Evolutionary conservation across 2,888 invertebrate genomes (phyloP).

Genomic region (Pammene fasciana): DNA sequence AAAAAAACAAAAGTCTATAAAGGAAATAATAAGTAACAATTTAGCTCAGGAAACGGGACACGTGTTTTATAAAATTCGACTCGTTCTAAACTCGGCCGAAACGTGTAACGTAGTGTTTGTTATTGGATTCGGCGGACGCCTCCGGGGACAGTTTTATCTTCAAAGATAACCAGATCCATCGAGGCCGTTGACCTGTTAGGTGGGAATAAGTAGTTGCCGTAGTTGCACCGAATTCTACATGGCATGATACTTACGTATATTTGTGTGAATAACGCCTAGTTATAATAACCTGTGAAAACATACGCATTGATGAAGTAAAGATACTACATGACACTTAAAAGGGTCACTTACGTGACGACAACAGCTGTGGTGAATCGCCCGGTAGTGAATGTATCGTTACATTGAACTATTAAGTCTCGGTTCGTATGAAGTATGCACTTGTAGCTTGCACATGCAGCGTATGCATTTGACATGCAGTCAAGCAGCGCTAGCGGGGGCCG

Average conservation of each 20-base stretch:
- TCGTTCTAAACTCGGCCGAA: constrained; percentile 60
- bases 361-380: background rate
- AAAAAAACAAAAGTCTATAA: constrained; percentile 17
- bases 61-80: constrained; percentile 57
- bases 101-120: constrained; percentile 61
- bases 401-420: constrained; percentile 45
- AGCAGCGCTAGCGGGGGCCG: constrained; percentile 48
- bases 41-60: constrained; percentile 65
- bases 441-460: constrained; percentile 50
- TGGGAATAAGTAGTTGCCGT: constrained; percentile 44
- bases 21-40: constrained; percentile 46
- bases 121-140: constrained; percentile 58
- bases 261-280: too few species aligned
- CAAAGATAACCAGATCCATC: constrained; percentile 57
- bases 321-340: background rate
- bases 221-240: constrained; percentile 1
- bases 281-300: too few species aligned
- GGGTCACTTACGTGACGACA: background rate
- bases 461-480: constrained; percentile 49
- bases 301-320: too few species aligned
- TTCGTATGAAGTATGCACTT: constrained; percentile 45
- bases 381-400: constrained; percentile 38
- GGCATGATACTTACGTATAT: too few species aligned
- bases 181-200: constrained; percentile 57
- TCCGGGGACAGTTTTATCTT: constrained; percentile 65